A percentile compares a stretch with the other conserved stretches of the same genome.
Evolutionary conservation across 2,888 invertebrate species (phyloP).

Genomic region (Aphodius granarius): DNA sequence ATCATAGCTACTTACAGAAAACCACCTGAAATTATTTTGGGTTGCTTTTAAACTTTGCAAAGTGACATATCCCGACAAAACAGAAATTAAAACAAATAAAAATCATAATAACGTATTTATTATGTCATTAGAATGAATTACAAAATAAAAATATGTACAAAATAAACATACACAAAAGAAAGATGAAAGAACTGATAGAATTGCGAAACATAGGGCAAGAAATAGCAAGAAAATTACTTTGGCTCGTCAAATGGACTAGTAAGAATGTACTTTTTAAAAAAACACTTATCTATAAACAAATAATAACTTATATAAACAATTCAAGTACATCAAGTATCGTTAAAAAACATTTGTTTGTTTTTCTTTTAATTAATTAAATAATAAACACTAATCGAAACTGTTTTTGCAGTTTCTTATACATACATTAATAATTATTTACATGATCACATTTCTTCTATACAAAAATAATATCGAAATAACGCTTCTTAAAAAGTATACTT

Average conservation of each 20-base stretch:
- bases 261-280: conserved; percentile 36
- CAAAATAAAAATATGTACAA: conserved; percentile 23
- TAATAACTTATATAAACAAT: conserved; percentile 37
- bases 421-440: conserved; percentile 24
- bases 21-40: no score
- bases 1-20: no score
- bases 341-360: neutral
- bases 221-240: conserved; percentile 45
- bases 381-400: conserved; percentile 3
- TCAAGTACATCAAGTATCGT: conserved; percentile 17
- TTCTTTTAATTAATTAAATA: conserved; percentile 13
- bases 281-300: conserved; percentile 37
- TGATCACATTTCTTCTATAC: conserved; percentile 28
- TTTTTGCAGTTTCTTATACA: no score
- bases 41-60: no score
- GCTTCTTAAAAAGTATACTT: conserved; percentile 11
- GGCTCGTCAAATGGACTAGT: conserved; percentile 55
- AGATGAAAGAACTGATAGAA: conserved; percentile 19
- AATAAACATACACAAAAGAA: conserved; percentile 13
- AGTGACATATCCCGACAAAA: conserved; percentile 25
- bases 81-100: conserved; percentile 21
- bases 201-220: conserved; percentile 33
- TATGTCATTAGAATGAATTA: conserved; percentile 25
- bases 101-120: conserved; percentile 25
- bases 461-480: conserved; percentile 23